phyloP scores from a whole-genome alignment of 2,797 vertebrate genomes.

The Tamandua tetradactyla region DNA sequence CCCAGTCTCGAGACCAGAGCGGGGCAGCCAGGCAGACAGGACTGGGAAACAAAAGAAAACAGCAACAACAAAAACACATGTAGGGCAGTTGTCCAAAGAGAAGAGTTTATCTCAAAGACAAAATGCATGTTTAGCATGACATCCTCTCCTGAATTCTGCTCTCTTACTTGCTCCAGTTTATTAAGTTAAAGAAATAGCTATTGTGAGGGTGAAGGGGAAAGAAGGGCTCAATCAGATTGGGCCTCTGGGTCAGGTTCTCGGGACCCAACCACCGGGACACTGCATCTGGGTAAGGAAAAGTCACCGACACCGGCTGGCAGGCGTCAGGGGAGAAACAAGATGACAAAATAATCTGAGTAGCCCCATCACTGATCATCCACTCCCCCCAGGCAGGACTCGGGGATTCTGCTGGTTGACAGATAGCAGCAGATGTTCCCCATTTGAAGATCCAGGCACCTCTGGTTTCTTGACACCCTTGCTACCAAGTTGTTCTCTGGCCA shows the following conservation, averaged over 20 bases:
- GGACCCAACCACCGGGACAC: background rate
- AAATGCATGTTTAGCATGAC: too few species aligned
- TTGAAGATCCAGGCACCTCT: background rate
- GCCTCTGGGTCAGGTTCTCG: background rate
- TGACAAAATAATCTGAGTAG: background rate
- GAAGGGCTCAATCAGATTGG: background rate
- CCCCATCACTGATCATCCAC: background rate
- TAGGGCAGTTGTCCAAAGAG: background rate
- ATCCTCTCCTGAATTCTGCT: background rate
- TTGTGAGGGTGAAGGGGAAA: background rate
- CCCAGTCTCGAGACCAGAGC: background rate
- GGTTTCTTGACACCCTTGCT: background rate
- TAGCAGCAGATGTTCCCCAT: too few species aligned
- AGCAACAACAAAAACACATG: fast-evolving
- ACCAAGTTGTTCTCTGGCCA: background rate
- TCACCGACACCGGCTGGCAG: fast-evolving
- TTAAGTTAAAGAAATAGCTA: background rate
- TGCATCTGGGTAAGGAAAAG: background rate
- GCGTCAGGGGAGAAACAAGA: background rate
- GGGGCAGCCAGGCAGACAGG: background rate
- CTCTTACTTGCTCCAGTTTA: background rate
- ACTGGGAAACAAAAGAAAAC: background rate
- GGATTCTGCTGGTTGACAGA: background rate
- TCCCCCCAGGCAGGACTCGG: background rate
- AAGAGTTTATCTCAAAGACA: background rate